These are phyloP conservation scores for Plodia interpunctella DNA, from an alignment of 1,140 invertebrate genomes.

Conservation along the genomic window DNA sequence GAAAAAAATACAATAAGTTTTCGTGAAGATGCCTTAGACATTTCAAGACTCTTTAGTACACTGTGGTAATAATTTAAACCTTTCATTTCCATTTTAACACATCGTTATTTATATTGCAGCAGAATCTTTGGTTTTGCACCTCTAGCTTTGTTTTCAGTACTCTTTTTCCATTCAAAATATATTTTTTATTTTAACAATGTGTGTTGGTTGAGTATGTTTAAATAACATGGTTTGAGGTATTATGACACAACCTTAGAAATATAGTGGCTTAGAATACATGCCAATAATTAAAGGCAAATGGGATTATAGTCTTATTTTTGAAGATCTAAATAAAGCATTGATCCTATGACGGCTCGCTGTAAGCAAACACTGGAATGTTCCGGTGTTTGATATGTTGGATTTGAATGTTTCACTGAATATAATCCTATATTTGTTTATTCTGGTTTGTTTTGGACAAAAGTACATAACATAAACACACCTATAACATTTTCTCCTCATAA, in stretches of 20 bases:
- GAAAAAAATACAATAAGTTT: constrained; percentile 71
- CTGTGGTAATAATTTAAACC: constrained; percentile 30
- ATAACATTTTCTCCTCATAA: too few species aligned
- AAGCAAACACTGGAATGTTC: constrained; percentile 50
- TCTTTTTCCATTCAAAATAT: constrained; percentile 23
- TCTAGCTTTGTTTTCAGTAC: constrained; percentile 16
- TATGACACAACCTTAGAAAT: constrained; percentile 47
- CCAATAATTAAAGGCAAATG: constrained; percentile 54
- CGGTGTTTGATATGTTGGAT: constrained; percentile 66
- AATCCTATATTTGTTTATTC: constrained; percentile 76
- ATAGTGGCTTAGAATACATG: constrained; percentile 59
- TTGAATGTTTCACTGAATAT: constrained; percentile 74
- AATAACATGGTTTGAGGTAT: constrained; percentile 68
- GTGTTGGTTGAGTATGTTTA: constrained; percentile 54
- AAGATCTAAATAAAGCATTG: constrained; percentile 27
- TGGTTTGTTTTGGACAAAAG: constrained; percentile 55
- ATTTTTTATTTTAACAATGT: constrained; percentile 47
- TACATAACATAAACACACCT: constrained; percentile 7
- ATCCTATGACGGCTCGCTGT: constrained; percentile 34
- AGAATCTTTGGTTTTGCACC: constrained; percentile 13
- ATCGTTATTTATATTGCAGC: constrained; percentile 13
- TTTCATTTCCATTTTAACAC: neutral
- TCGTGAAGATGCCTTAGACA: constrained; percentile 71
- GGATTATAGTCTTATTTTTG: constrained; percentile 59
- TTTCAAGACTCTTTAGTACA: constrained; percentile 58